phyloP scores from a whole-genome alignment of 2,888 invertebrate species.

The Ophonus ardosiacus region DNA sequence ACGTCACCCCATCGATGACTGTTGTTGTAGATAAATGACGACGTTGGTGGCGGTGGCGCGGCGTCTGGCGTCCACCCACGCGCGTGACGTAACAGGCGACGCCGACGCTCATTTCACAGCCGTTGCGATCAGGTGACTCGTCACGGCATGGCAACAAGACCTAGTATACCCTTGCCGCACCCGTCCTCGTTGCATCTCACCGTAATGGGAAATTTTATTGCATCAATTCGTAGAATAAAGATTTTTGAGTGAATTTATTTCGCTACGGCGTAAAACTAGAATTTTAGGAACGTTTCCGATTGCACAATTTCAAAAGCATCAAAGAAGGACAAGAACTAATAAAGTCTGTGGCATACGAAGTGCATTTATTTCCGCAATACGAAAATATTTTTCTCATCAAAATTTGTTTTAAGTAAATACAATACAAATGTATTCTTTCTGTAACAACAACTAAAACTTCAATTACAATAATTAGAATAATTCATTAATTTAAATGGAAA shows the following conservation, averaged over 20 bases:
- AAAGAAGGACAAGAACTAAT: not conserved
- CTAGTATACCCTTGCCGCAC: constrained; percentile 7
- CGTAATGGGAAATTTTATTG: constrained; percentile 49
- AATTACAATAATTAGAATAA: too few relatives aligned
- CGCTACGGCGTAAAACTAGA: constrained; percentile 13
- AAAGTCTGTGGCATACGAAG: not conserved
- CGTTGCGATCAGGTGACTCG: constrained; percentile 52
- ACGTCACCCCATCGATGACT: constrained; percentile 57
- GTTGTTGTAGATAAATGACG: constrained; percentile 64
- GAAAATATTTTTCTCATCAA: too few relatives aligned
- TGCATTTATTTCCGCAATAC: not conserved
- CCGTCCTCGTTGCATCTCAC: constrained; percentile 26
- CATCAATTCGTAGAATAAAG: constrained; percentile 49
- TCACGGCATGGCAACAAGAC: constrained; percentile 47
- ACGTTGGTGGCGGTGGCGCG: constrained; percentile 62
- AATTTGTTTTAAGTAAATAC: too few relatives aligned
- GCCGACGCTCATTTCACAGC: constrained; percentile 63
- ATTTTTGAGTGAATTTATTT: constrained; percentile 47
- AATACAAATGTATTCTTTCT: too few relatives aligned
- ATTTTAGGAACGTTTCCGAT: not conserved
- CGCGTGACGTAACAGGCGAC: constrained; percentile 67
- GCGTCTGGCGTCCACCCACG: constrained; percentile 66
- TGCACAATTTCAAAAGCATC: not conserved
- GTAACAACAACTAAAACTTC: too few relatives aligned
- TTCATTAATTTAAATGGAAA: too few relatives aligned